These are phyloP conservation scores for Hyalella azteca DNA, from an alignment of 2,888 invertebrate species.

Conservation along the genomic window DNA sequence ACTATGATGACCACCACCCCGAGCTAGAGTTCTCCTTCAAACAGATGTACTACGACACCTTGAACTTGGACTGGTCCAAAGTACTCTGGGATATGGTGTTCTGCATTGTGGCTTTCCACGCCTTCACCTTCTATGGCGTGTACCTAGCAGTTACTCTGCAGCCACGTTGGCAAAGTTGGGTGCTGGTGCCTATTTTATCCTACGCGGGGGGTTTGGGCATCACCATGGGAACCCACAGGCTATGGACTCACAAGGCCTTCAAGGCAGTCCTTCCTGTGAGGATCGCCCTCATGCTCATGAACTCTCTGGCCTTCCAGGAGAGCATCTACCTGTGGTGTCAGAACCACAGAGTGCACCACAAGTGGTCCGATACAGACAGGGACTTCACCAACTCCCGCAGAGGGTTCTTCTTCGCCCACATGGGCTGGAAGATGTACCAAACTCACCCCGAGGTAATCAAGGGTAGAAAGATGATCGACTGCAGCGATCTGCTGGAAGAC, in stretches of 20 bases:
- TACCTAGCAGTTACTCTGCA: constrained; percentile 48
- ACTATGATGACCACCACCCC: neutral
- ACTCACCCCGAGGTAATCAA: constrained; percentile 89
- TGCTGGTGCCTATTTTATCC: constrained; percentile 73
- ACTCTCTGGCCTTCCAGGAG: constrained; percentile 89
- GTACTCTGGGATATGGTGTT: constrained; percentile 58
- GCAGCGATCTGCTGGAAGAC: constrained; percentile 82
- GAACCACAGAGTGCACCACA: constrained; percentile 85
- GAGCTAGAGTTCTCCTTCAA: constrained; percentile 17
- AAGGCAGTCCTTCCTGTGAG: constrained; percentile 87
- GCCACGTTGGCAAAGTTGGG: constrained; percentile 49
- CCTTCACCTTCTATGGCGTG: constrained; percentile 59
- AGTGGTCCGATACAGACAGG: constrained; percentile 90
- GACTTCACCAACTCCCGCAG: constrained; percentile 91
- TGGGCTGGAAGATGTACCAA: constrained; percentile 89
- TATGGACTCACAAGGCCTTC: constrained; percentile 92
- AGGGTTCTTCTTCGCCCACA: constrained; percentile 95
- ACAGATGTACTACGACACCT: constrained; percentile 31
- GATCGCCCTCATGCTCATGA: constrained; percentile 77
- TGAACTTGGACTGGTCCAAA: constrained; percentile 19
- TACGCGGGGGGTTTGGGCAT: constrained; percentile 85
- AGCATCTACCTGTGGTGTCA: constrained; percentile 87
- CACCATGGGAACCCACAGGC: constrained; percentile 93
- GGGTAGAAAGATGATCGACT: constrained; percentile 84
- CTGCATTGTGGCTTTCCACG: constrained; percentile 59